Base-by-base conservation (phyloP, 2,888 invertebrate species). In the Dromius quadrimaculatus region DNA sequence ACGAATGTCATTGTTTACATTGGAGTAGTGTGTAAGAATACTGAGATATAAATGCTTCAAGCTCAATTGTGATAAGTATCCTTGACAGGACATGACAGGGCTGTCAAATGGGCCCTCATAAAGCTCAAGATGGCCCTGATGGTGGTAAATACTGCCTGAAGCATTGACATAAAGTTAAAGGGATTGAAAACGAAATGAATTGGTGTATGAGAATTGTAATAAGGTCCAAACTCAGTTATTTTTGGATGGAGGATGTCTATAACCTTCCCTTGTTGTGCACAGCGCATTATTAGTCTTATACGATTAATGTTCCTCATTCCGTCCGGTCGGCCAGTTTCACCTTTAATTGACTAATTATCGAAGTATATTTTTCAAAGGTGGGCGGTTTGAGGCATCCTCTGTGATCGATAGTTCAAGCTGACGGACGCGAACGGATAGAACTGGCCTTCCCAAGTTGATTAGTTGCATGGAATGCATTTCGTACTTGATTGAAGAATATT, bases 321-420 rank as follows among this genome's bases (percentile, higher is more conserved):
- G 59, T 6, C 2, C 47, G 47, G n/a, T 23, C 62, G 22, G 41
- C 41, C 62, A 41, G 68, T 68, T 59, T 68, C 68, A 45, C 59
- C 68, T 68, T 68, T 68, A 68, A 68, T 68, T 68, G 68, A 72
- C 71, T 73, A 73, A 73, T 72, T 73, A 72, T 72, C 66, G 70
- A 63, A 70, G 75, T 75, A 76, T 74, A 76, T 75, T 76, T 77
- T 77, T 77, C 76, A 77, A 77, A 76, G 73, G 77, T 77, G 76
- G 78, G 78, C 78, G 78, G 36, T 20, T 43, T 43, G 20, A 45
- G 34, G 68, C n/a, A 34, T 38, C 9, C 50, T 13, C 32, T 20
- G 66, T 68, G 66, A 66, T 66, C 66, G 66, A 66, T 66, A 66
- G 66, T 66, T 66, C 57, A 43, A n/a, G 4, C 36, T 47, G 47